Base-by-base conservation (phyloP, 2,113 vertebrate genomes). In the Carettochelys insculpta region DNA sequence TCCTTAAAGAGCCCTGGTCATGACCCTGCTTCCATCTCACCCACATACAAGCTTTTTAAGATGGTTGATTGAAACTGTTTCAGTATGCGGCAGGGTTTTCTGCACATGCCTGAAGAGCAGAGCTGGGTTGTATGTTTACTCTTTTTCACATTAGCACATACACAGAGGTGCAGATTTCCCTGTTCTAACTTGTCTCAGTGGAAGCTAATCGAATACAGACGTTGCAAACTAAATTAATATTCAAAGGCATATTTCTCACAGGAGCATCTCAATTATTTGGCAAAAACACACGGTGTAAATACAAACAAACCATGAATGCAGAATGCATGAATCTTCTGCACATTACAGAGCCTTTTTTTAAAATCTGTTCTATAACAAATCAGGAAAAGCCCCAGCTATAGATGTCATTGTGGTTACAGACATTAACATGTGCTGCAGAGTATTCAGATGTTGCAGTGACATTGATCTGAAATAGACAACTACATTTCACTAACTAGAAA, bases 51-150 rank as follows among this genome's bases (percentile, higher is more conserved):
- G n/a, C n/a, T n/a, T n/a, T n/a, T n/a, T n/a, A n/a, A n/a, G n/a
- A n/a, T 78, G 93, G 86, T n/a, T 41, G 12, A 75, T 45, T 29
- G 25, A 45, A 27, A 45, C 25, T 75, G 25, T 41, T 13, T 45
- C 71, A 75, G 41, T 45, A 45, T 16, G 43, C 24, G 41, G 43
- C 41, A 25, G 22, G 41, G 71, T 11, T 25, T 29, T 45, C 41
- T 14, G 50, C 78, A 90, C 87, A 90, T 94, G 91, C 80, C 41
- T 92, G 61, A 71, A 78, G 85, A 38, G 75, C 45, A 84, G 71
- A 34, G 76, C 82, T 79, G 91, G 90, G 24, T 77, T 91, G 77
- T 77, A 68, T 80, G n/a, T 53, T 91, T 31, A 0, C 31, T 47
- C 85, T 87, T 95, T 56, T 86, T 61, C 27, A 34, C 45, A 80